Base-by-base conservation (phyloP, 2,888 invertebrate species). In the Dysmachus trigonus region DNA sequence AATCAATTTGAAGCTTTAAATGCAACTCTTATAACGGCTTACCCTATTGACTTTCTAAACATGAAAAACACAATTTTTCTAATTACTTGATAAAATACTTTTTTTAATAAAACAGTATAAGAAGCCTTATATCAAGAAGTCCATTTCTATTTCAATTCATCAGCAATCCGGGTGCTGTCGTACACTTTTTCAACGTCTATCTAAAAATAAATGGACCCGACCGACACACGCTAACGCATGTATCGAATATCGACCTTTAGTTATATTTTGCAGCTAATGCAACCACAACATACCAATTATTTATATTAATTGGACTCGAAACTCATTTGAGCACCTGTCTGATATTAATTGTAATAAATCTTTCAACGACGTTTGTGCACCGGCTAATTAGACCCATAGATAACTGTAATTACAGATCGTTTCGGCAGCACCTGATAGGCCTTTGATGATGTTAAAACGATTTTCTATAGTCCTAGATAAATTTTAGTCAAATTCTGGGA, bases 371-470 rank as follows among this genome's bases (percentile, higher is more conserved):
- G 77, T 47, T 47, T 31, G 74, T 71, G 77, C 53, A 41, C 7
- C 35, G 22, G 47, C 76, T 84, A 84, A 86, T 86, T 84, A 84
- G 83, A 41, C 35, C 35, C 76, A 27, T 7, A 85, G 77, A 85
- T 77, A 77, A 72, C 86, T 86, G 79, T 87, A 86, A 86, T 86
- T 83, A 87, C 74, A 51, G 77, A 71, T 72, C 77, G 71, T 87
- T 86, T 72, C 71, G 85, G 76, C 85, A 62, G 77, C 83, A 84
- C 51, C 27, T 76, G 84, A 86, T 84, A 73, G 73, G 27, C 33
- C 71, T 81, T 41, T 73, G 51, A 81, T 86, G 79, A n/a, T 81
- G 4, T 81, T 81, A 62, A 82, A 35, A 82, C 38, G 1, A 71
- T 31, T 71, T 71, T 33, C 22, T 13, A 38, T 35, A 71, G 18